Conservation (phyloP, 2,888 invertebrate genomes). For the Habroteleia sp. region DNA sequence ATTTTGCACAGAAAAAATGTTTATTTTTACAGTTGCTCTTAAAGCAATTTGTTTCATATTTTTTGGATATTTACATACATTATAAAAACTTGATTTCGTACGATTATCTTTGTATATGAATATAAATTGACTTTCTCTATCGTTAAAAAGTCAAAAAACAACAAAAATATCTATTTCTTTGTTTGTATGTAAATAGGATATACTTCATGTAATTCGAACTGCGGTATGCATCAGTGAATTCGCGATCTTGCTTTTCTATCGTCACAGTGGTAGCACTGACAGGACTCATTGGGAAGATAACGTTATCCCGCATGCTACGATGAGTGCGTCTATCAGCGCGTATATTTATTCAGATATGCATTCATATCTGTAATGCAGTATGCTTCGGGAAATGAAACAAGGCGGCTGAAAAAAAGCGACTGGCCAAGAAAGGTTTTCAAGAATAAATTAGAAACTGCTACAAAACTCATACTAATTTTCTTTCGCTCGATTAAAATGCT, state of each 20-base stretch:
- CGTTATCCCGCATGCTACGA: slow-evolving; percentile 62
- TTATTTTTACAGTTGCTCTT: too few relatives aligned
- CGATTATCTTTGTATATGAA: too few relatives aligned
- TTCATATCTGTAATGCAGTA: slow-evolving; percentile 37
- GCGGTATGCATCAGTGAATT: slow-evolving; percentile 42
- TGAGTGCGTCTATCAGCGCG: slow-evolving; percentile 62
- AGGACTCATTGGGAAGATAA: slow-evolving; percentile 61
- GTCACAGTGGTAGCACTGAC: slow-evolving; percentile 61
- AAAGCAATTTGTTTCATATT: too few relatives aligned
- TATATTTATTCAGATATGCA: slow-evolving; percentile 57
- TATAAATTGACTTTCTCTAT: too few relatives aligned
- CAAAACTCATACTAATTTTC: slow-evolving; percentile 1
- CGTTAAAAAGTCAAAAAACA: too few relatives aligned
- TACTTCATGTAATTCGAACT: slow-evolving; percentile 42
- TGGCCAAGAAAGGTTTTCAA: slow-evolving; percentile 1
- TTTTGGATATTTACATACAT: too few relatives aligned
- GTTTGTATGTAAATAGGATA: slow-evolving; percentile 48
- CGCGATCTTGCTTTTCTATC: slow-evolving; percentile 55
- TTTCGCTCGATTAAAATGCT: neutral
- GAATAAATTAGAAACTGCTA: slow-evolving; percentile 6
- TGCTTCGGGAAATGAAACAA: slow-evolving; percentile 46
- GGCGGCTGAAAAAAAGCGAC: slow-evolving; percentile 11
- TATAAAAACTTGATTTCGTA: too few relatives aligned
- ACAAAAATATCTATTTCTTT: slow-evolving; percentile 16
- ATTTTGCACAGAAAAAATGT: too few relatives aligned